Base-by-base conservation (phyloP, 2,888 invertebrate species). In the Pandemis cinnamomeana region DNA sequence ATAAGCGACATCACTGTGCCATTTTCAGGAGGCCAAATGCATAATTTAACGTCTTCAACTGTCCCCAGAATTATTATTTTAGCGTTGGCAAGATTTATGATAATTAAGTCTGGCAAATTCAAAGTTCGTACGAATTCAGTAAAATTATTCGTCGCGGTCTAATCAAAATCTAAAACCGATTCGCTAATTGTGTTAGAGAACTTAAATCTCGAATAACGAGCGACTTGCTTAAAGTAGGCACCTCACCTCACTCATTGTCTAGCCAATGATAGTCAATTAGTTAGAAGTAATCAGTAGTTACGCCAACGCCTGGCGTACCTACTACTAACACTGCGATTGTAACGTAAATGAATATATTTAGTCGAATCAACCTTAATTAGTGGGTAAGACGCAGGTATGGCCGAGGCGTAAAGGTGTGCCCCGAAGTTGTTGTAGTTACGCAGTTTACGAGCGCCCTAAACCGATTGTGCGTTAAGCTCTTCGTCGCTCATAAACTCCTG, bases 361-460 rank as follows among this genome's bases (percentile, higher is more conserved):
- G 53, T 53, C 3, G 53, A n/a, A n/a, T 53, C n/a, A n/a, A 15
- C 8, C 20, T 55, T 20, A 55, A 55, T 20, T 20, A 5, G 20
- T 20, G 20, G 20, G 55, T 55, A 8, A 55, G 55, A 8, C 55
- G 55, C 55, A 55, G 55, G 20, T 55, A 55, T 20, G 20, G 55
- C 11, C 55, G 8, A 15, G 20, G 55, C 10, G 8, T 15, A 53
- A 15, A 15, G 53, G 53, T 55, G 48, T 48, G 48, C 5, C 13
- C 7, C 1, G 55, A 20, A 20, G 55, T 46, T 20, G 64, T 27
- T 11, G 64, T 73, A 73, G 69, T 70, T 69, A 73, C 60, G 51
- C 64, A 58, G 51, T 69, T 69, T 64, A 69, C 64, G 69, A 60
- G 73, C 64, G 36, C 44, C 62, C 60, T 73, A 73, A 73, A 66